A percentile compares a stretch with the other conserved stretches of the same genome.
Evolutionary conservation across 2,888 invertebrate genomes (phyloP).

Genomic region (Caenorhabditis sp.): DNA sequence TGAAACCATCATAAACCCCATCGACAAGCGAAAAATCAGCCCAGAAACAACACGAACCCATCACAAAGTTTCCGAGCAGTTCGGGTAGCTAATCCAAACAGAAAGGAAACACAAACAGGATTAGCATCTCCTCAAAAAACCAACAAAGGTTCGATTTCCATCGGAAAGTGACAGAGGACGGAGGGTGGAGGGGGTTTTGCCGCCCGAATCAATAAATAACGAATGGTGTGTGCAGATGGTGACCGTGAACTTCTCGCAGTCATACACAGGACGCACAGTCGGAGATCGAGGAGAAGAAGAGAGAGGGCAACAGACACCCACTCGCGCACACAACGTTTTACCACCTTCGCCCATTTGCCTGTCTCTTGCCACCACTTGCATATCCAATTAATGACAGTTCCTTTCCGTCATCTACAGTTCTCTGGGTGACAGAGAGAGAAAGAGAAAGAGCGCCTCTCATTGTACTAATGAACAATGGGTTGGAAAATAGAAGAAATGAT

Average conservation of each 20-base stretch:
- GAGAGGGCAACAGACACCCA: not conserved
- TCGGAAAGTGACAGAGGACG: not conserved
- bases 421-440: too few relatives aligned
- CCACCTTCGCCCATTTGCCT: constrained; percentile 17
- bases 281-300: constrained; percentile 10
- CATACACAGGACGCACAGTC: constrained; percentile 13
- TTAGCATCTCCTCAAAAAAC: constrained; percentile 11
- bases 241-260: constrained; percentile 41
- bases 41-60: too few relatives aligned
- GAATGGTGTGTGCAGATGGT: constrained; percentile 42
- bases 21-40: too few relatives aligned
- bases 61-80: not conserved
- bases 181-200: not conserved
- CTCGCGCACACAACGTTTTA: constrained; percentile 29
- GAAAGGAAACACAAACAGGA: constrained; percentile 1
- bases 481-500: constrained; percentile 27
- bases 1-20: too few relatives aligned
- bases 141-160: constrained; percentile 18
- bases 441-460: not conserved
- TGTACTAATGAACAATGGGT: constrained; percentile 26
- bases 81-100: not conserved
- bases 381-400: constrained; percentile 39
- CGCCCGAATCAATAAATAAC: constrained; percentile 37
- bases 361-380: constrained; percentile 10
- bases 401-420: constrained; percentile 3